phyloP scores from a whole-genome alignment of 37 sponge, comb jelly and placozoan genomes.

The Aphrocallistes beatrix region DNA sequence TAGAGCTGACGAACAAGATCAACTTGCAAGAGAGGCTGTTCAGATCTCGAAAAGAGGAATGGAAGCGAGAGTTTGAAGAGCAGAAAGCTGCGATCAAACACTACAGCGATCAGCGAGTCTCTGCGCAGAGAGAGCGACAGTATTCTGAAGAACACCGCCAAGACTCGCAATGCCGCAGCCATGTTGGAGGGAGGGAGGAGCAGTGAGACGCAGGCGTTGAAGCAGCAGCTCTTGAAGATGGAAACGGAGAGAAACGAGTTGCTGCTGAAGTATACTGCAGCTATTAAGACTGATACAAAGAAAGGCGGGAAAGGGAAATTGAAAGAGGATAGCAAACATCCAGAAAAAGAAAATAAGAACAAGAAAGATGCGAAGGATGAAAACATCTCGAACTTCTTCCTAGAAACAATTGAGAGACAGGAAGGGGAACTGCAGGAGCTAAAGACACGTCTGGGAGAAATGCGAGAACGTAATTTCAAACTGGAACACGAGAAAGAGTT shows the following conservation, averaged over 20 bases:
- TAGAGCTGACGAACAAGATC: neutral
- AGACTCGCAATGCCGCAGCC: neutral
- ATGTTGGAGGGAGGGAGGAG: neutral
- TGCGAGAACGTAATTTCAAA: neutral
- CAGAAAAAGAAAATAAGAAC: neutral
- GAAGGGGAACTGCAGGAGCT: neutral
- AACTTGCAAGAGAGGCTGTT: no score
- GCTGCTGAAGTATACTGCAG: neutral
- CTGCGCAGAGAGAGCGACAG: no score
- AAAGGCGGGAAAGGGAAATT: neutral
- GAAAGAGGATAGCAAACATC: neutral
- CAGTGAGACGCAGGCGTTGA: neutral
- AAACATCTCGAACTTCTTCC: neutral
- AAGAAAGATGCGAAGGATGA: neutral
- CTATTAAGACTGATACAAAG: no score
- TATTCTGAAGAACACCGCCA: no score
- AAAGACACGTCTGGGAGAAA: neutral
- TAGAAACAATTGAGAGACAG: neutral
- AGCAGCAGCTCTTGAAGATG: neutral
- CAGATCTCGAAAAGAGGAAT: neutral
- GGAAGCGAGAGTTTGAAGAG: neutral
- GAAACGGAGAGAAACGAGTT: neutral
- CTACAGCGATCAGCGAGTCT: neutral
- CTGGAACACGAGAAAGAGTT: neutral
- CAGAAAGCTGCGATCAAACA: neutral